A percentile compares a stretch with the other conserved stretches of the same genome.
phyloP scores from a whole-genome alignment of 2,888 invertebrate genomes.

The Campopleginae sp. region DNA sequence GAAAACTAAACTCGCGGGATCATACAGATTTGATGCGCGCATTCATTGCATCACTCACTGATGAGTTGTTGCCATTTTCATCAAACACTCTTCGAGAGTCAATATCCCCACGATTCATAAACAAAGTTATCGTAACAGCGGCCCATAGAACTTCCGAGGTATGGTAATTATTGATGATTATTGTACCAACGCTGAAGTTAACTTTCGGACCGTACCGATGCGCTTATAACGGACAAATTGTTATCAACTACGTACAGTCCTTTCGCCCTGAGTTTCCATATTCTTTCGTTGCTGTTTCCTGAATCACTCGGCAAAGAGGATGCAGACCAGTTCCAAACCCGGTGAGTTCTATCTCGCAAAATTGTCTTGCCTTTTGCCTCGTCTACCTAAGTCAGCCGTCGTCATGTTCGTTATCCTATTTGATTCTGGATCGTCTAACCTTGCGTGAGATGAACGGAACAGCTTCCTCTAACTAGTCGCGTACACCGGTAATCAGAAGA shows the following conservation, averaged over 20 bases:
- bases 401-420: slow-evolving; percentile 5
- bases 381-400: background rate
- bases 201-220: slow-evolving; percentile 73
- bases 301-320: slow-evolving; percentile 1
- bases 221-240: slow-evolving; percentile 71
- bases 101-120: background rate
- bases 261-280: slow-evolving; percentile 23
- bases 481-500: slow-evolving; percentile 15
- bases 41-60: background rate
- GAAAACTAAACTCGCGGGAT: background rate
- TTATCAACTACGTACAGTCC: slow-evolving; percentile 68
- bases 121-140: slow-evolving; percentile 31
- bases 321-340: background rate
- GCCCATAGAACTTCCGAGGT: slow-evolving; percentile 73
- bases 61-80: slow-evolving; percentile 27
- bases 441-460: background rate
- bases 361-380: background rate
- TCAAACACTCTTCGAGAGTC: background rate
- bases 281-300: background rate
- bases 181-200: slow-evolving; percentile 73
- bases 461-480: slow-evolving; percentile 17
- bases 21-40: slow-evolving; percentile 2
- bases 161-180: slow-evolving; percentile 79
- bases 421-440: slow-evolving; percentile 2
- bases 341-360: background rate